Evolutionary conservation across 92 coral and sea anemone genomes (phyloP).

Genomic region (Phenganax stokvisi): DNA sequence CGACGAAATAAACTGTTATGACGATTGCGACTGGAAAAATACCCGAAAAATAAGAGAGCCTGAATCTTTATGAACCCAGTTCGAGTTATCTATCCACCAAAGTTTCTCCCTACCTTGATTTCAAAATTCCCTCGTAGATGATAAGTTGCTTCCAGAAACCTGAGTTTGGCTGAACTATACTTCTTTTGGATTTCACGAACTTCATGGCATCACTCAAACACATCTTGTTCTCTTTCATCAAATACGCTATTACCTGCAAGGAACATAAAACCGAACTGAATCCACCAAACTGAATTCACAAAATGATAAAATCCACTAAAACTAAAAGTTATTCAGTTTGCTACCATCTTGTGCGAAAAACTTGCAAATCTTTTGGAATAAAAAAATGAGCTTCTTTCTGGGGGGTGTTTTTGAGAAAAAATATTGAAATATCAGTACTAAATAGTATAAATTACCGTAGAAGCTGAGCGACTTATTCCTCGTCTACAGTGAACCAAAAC

Average conservation of each 20-base stretch:
- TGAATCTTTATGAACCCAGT: neutral
- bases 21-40: conserved; percentile 12
- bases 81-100: neutral
- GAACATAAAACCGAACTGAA: neutral
- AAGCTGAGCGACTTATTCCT: conserved; percentile 97
- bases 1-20: conserved; percentile 29
- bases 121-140: conserved; percentile 88
- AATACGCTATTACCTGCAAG: conserved; percentile 78
- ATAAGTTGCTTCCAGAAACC: conserved; percentile 97
- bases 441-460: conserved; percentile 57
- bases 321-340: no score
- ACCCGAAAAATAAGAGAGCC: neutral
- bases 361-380: no score
- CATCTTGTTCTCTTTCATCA: conserved; percentile 85
- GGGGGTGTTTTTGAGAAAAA: neutral
- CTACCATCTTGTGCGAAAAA: no score
- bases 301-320: neutral
- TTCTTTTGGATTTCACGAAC: conserved; percentile 69
- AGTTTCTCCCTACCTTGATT: conserved; percentile 61
- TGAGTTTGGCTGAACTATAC: conserved; percentile 73
- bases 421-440: neutral
- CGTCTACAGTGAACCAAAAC: conserved; percentile 90
- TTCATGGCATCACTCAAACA: conserved; percentile 83
- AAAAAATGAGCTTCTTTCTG: neutral
- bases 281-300: neutral